Evolutionary conservation across 1,140 invertebrate species (phyloP).

Genomic region (Homarus americanus): DNA sequence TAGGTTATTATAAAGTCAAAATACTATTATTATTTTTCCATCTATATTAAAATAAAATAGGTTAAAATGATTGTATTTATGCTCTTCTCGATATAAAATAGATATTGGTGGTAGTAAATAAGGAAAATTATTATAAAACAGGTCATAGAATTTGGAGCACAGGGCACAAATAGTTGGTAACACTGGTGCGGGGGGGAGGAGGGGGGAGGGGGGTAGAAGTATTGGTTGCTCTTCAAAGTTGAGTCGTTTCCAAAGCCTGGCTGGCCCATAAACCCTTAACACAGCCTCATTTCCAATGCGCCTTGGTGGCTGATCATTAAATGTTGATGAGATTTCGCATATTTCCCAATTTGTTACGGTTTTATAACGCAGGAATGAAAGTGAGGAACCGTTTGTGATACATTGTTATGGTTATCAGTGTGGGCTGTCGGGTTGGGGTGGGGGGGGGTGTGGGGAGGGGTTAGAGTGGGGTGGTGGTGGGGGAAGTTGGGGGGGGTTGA

Average conservation of each 20-base stretch:
- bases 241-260: background rate
- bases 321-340: conserved; percentile 52
- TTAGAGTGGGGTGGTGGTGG: too few species aligned
- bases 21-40: too few species aligned
- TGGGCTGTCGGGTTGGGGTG: background rate
- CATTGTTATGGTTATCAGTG: background rate
- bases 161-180: background rate
- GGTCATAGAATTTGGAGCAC: too few species aligned
- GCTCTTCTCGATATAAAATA: too few species aligned
- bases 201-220: background rate
- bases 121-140: too few species aligned
- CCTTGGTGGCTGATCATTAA: conserved; percentile 46
- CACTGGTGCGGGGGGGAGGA: background rate
- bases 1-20: too few species aligned
- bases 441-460: too few species aligned
- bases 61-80: too few species aligned
- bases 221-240: conserved; percentile 1
- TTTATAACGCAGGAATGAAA: conserved; percentile 34
- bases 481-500: too few species aligned
- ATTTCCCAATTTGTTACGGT: conserved; percentile 36
- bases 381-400: conserved; percentile 8
- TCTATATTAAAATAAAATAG: too few species aligned
- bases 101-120: too few species aligned
- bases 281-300: conserved; percentile 37
- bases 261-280: background rate